Base-by-base conservation (phyloP, 2,113 vertebrate genomes). In the Sphyrna mokarran region DNA sequence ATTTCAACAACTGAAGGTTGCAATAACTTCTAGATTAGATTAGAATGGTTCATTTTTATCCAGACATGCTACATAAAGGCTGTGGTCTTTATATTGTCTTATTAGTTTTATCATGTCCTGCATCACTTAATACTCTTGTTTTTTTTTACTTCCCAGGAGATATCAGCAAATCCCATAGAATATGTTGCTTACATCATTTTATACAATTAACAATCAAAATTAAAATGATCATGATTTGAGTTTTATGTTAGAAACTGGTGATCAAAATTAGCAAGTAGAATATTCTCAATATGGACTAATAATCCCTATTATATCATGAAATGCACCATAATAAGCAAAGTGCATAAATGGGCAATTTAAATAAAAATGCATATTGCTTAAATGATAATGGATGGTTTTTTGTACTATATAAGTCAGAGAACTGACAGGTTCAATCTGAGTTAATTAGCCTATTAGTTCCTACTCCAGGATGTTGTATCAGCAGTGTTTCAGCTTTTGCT, bases 291-390 rank as follows among this genome's bases (percentile, higher is more conserved):
- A 72, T 14, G 8, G 14, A 37, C 40, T 37, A 33, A 8, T 58
- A 29, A 72, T 48, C 0, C 11, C 26, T 90, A 54, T 48, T 76
- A 69, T 76, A 33, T 72, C 66, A 70, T 95, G 68, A 76, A 95
- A 95, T 33, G 48, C 68, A 95, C 20, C 69, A 18, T 33, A 95
- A 48, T 72, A 95, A 61, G 26, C 11, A 61, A 95, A 18, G 40
- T 95, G 40, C 68, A 76, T 95, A 54, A 72, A 95, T 95, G 76
- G 68, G 43, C 68, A 95, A 70, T 43, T 40, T 37, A 72, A 95
- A 95, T 76, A 72, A 54, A 26, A 95, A 8, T 18, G 54, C 22
- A 54, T 90, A 18, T 61, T 90, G 87, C 29, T 61, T 33, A 90
- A 93, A 29, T 93, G 66, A 20, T 93, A 43, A 4, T 72, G 40